These are phyloP conservation scores for Tetramorium simillimum DNA, from an alignment of 1,140 invertebrate species.

Conservation along the genomic window DNA sequence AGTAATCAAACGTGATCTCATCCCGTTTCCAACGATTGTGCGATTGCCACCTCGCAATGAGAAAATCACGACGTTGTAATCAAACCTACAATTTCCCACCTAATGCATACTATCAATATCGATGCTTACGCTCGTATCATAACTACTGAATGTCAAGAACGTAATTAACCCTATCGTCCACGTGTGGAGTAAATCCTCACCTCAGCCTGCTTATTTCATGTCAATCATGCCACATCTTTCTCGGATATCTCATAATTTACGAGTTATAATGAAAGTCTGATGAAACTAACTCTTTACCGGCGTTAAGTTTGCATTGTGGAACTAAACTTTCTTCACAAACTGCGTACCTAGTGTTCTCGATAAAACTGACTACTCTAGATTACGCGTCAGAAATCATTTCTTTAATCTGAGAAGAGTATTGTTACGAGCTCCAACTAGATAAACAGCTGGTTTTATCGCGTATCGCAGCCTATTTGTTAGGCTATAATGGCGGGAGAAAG, in stretches of 20 bases:
- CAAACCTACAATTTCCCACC: constrained; percentile 16
- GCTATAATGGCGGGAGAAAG: constrained; percentile 24
- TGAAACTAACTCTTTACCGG: neutral
- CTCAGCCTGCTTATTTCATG: neutral
- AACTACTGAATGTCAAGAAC: constrained; percentile 6
- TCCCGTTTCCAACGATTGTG: constrained; percentile 2
- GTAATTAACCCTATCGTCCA: neutral
- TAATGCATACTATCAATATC: neutral
- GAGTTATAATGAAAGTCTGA: constrained; percentile 4
- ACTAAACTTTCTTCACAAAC: constrained; percentile 10
- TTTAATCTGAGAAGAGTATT: constrained; percentile 48
- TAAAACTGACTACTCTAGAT: constrained; percentile 24
- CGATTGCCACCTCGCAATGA: neutral
- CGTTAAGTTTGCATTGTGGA: neutral
- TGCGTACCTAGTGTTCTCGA: neutral
- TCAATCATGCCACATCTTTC: neutral
- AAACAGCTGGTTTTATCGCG: constrained; percentile 45
- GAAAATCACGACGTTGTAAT: neutral
- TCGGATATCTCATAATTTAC: neutral
- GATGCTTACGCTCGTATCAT: neutral
- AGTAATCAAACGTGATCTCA: constrained; percentile 32
- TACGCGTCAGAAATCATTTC: constrained; percentile 12
- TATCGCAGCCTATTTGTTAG: constrained; percentile 49
- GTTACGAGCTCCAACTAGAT: constrained; percentile 39
- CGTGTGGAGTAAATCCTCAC: neutral